Evolutionary conservation across 2,888 invertebrate species (phyloP), one percentile per base, ranked within the genome.

Genomic region (Aphodius granarius): DNA sequence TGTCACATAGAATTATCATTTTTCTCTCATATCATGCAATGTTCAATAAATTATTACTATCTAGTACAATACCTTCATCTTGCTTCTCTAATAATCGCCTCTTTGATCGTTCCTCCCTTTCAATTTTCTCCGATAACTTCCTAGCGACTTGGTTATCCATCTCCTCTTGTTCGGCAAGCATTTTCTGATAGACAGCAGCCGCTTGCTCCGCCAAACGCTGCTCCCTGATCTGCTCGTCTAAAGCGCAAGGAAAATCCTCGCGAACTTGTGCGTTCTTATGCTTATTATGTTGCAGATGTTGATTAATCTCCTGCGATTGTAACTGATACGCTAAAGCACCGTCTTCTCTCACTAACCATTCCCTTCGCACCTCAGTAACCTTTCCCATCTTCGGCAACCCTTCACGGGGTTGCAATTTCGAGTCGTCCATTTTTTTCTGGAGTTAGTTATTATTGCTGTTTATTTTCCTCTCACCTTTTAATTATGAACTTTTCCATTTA

Each of bases 321-420:
- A 95, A 89, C 80, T 91, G 91, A 86, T 95, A 93, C 6, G 95
- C 95, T 82, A 95, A 86, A 17, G 94, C 95, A 79, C 94, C 93
- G 86, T 95, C 95, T 88, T 95, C 95, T 82, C 94, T 92, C 43
- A 95, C 93, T 81, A 94, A 88, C 94, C 95, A 95, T 87, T 95
- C 94, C 81, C 93, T 91, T 84, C 95, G 93, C 76, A 95, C 94
- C 88, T 92, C 92, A 83, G 89, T 92, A 73, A 93, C 93, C 84
- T 91, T 89, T 78, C 93, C 93, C 81, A 65, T 19, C 63, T 74
- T 71, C n/a, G n/a, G n/a, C 63, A 72, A 18, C 16, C 19, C 20
- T 17, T 75, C 77, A 62, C 13, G 73, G 21, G 73, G 63, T 62
- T 66, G 78, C 63, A 77, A 75, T 74, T 78, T 78, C 64, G 75